These are phyloP conservation scores for Ranitomeya imitator DNA, from an alignment of 2,113 vertebrate genomes.

Conservation along the genomic window DNA sequence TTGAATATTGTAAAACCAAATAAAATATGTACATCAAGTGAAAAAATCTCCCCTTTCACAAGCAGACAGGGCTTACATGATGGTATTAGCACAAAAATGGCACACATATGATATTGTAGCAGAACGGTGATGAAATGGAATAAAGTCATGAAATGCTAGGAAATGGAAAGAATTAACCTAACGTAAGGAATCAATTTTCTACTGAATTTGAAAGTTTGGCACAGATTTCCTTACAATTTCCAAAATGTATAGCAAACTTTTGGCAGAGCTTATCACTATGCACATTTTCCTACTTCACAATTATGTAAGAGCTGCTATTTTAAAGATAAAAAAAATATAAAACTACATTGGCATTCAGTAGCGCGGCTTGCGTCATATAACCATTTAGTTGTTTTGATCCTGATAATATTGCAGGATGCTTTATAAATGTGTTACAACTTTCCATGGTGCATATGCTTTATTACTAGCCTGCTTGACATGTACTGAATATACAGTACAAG, in stretches of 20 bases:
- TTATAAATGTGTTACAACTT: too few relatives aligned
- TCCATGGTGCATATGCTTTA: too few relatives aligned
- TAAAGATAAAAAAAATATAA: neutral
- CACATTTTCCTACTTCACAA: neutral
- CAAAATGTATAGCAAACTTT: neutral
- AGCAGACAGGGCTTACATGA: neutral
- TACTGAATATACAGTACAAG: too few relatives aligned
- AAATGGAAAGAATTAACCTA: conserved; percentile 13
- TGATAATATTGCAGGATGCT: too few relatives aligned
- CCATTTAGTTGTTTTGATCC: too few relatives aligned
- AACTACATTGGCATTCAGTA: neutral
- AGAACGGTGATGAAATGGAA: conserved; percentile 35
- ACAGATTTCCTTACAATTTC: neutral
- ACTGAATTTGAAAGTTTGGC: conserved; percentile 1
- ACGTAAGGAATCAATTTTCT: conserved; percentile 27
- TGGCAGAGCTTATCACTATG: neutral
- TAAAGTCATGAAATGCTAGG: neutral
- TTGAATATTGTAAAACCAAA: neutral
- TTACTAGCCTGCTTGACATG: too few relatives aligned
- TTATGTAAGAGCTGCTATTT: neutral
- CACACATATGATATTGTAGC: neutral
- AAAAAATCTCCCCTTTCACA: neutral
- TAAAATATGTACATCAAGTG: neutral
- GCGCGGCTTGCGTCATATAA: too few relatives aligned
- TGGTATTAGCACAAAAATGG: conserved; percentile 1